Percentiles rank a stretch among this genome's conserved stretches.
phyloP scores from a whole-genome alignment of 2,888 invertebrate species.

The Ochropleura leucogaster region DNA sequence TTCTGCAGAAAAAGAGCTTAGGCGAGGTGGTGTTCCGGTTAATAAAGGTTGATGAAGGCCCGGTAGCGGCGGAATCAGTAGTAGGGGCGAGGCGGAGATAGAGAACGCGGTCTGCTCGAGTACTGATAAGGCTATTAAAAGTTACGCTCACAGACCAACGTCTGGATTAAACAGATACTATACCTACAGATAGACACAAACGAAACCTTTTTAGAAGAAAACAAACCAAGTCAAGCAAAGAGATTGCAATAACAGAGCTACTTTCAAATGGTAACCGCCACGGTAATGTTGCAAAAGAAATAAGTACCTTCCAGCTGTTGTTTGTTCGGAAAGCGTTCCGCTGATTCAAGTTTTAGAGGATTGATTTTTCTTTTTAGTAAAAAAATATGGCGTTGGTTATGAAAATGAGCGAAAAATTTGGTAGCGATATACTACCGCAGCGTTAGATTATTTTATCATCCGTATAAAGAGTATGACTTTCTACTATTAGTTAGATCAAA shows the following conservation, averaged over 20 bases:
- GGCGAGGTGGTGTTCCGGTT: slow-evolving; percentile 71
- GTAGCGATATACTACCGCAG: neutral
- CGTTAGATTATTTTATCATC: neutral
- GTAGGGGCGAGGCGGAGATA: slow-evolving; percentile 76
- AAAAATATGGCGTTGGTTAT: neutral
- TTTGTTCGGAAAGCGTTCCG: slow-evolving; percentile 69
- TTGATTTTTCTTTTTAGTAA: neutral
- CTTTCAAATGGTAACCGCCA: slow-evolving; percentile 68
- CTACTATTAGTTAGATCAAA: neutral
- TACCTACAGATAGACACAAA: slow-evolving; percentile 77
- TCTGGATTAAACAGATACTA: slow-evolving; percentile 81
- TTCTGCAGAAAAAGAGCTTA: slow-evolving; percentile 55
- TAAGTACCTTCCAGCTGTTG: slow-evolving; percentile 51
- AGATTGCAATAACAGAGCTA: slow-evolving; percentile 73
- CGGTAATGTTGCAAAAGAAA: slow-evolving; percentile 73
- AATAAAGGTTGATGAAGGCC: slow-evolving; percentile 81
- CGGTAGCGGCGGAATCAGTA: slow-evolving; percentile 61
- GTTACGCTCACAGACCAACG: slow-evolving; percentile 84
- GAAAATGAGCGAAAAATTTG: neutral
- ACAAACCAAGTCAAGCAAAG: slow-evolving; percentile 69
- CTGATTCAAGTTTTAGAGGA: slow-evolving; percentile 59
- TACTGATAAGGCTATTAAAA: slow-evolving; percentile 90
- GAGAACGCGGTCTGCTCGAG: slow-evolving; percentile 81
- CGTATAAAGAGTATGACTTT: neutral
- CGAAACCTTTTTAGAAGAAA: slow-evolving; percentile 76